Conservation (phyloP, 2,113 vertebrate genomes). For the Lonchura striata region DNA sequence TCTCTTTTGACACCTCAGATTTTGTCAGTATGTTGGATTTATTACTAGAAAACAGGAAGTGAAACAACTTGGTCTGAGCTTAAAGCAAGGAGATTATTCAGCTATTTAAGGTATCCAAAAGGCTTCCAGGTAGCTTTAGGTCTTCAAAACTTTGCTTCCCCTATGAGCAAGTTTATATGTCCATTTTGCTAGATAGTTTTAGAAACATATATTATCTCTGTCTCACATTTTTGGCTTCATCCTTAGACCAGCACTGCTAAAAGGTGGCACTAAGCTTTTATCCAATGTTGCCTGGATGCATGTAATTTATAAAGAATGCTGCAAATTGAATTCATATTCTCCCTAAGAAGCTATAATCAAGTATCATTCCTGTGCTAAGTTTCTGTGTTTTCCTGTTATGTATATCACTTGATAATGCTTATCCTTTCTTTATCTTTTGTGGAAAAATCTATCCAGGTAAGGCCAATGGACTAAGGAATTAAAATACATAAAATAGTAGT, state of each 20-base stretch:
- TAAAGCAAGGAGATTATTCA: not conserved
- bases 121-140: not conserved
- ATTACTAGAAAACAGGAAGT: not conserved
- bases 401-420: not conserved
- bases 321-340: not conserved
- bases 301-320: not conserved
- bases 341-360: not conserved
- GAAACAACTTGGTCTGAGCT: not conserved
- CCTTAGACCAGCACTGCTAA: not conserved
- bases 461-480: not conserved
- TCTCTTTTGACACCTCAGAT: not conserved
- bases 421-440: not conserved
- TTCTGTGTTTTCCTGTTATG: not conserved
- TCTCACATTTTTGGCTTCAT: not conserved
- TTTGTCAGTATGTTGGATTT: not conserved
- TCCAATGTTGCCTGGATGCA: not conserved
- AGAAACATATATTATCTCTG: not conserved
- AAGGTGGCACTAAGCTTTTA: not conserved
- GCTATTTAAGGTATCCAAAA: not conserved
- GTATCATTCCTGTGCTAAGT: not conserved
- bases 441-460: not conserved
- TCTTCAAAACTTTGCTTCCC: not conserved
- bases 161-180: not conserved
- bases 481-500: not conserved
- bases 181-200: not conserved